A percentile compares a stretch with the other conserved stretches of the same genome.
These are phyloP conservation scores for Myathropa florea DNA, from an alignment of 2,888 invertebrate species.

Conservation along the genomic window DNA sequence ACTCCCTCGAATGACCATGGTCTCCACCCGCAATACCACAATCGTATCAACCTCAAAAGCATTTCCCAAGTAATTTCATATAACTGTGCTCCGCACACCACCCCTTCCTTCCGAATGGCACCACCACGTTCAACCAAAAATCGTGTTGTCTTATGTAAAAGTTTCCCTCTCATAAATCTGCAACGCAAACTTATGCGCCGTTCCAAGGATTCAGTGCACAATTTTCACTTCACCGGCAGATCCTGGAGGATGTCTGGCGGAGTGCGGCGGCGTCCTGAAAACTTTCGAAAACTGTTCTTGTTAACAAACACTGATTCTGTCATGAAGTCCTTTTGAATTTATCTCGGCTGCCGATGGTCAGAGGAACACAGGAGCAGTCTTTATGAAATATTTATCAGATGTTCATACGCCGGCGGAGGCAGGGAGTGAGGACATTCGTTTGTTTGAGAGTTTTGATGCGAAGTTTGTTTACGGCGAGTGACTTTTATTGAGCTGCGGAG, in stretches of 20 bases:
- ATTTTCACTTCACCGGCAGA: neutral
- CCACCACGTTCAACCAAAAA: neutral
- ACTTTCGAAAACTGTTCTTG: neutral
- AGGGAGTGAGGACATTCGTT: no score
- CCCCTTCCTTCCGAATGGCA: neutral
- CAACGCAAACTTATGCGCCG: neutral
- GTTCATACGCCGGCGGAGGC: no score
- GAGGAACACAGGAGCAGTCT: neutral
- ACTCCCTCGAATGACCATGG: no score
- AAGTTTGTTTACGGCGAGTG: no score
- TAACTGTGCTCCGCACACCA: neutral
- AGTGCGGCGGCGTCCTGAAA: neutral
- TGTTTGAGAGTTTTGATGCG: no score
- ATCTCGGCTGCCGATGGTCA: neutral
- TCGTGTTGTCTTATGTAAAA: neutral
- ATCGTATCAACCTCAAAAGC: neutral
- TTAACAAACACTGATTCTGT: neutral
- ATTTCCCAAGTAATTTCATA: neutral
- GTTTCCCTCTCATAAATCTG: neutral
- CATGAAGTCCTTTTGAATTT: neutral
- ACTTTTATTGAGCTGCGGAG: no score
- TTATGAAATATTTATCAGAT: neutral
- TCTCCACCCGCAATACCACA: no score
- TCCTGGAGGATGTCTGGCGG: neutral
- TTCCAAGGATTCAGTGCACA: neutral